phyloP scores from a whole-genome alignment of 2,888 invertebrate genomes.

The Eilema griseolum region DNA sequence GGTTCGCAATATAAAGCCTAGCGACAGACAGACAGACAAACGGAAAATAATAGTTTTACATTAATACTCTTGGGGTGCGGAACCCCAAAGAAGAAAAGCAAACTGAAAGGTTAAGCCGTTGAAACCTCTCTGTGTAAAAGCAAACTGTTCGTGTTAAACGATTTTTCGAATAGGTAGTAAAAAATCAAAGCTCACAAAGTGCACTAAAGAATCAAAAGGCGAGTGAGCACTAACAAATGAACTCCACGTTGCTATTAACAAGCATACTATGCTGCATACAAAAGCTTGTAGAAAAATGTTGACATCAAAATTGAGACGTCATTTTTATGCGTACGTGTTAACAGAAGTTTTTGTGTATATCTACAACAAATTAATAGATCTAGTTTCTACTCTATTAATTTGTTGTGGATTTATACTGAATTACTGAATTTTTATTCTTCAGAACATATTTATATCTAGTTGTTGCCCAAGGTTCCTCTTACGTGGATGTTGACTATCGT shows the following conservation, averaged over 20 bases:
- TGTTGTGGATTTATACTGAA: too few species aligned
- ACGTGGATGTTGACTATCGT: too few species aligned
- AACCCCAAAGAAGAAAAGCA: not conserved
- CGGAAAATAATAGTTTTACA: too few species aligned
- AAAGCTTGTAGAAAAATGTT: conserved; percentile 37
- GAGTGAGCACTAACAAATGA: conserved; percentile 37
- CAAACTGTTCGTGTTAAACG: not conserved
- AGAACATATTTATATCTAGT: too few species aligned
- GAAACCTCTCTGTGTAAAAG: not conserved
- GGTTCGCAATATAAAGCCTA: too few species aligned
- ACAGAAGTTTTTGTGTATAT: not conserved
- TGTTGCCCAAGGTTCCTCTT: too few species aligned
- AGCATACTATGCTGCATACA: conserved; percentile 31
- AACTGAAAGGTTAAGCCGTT: not conserved
- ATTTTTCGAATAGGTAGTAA: not conserved
- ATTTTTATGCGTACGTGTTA: conserved; percentile 28
- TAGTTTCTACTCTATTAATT: too few species aligned
- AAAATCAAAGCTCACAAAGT: conserved; percentile 20
- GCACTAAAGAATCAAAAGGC: conserved; percentile 43
- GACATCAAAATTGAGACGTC: conserved; percentile 49
- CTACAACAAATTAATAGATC: not conserved
- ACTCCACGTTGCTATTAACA: conserved; percentile 29
- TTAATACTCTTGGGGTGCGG: too few species aligned
- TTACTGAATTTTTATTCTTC: too few species aligned
- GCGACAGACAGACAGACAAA: too few species aligned